Percentiles rank a stretch among this genome's conserved stretches.
Conservation (phyloP, 2,797 vertebrate genomes). For the Sus cebifrons region DNA sequence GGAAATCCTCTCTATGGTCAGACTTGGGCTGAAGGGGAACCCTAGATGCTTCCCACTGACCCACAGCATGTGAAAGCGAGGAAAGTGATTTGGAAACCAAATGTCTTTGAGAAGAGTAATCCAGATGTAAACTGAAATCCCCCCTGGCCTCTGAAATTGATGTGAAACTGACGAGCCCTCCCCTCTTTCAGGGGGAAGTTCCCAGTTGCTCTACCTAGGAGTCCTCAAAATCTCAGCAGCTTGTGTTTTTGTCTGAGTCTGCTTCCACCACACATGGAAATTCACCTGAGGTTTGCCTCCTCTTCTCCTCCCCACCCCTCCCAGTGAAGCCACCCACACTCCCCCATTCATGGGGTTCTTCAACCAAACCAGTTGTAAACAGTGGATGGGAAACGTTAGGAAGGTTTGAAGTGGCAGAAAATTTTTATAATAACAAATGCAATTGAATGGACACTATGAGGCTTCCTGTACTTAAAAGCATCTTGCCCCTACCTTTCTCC, state of each 20-base stretch:
- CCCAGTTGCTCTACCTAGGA: background rate
- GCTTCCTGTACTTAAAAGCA: too few species aligned
- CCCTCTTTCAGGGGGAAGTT: too few species aligned
- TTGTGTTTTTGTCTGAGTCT: background rate
- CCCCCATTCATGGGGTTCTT: background rate
- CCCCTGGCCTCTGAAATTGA: background rate
- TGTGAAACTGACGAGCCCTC: background rate
- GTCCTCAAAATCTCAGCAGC: background rate
- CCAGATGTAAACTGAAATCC: background rate
- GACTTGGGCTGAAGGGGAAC: background rate
- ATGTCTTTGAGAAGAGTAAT: background rate
- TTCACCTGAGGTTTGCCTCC: background rate
- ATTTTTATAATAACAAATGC: background rate
- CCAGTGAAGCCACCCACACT: background rate
- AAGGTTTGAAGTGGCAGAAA: background rate
- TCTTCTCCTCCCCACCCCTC: background rate
- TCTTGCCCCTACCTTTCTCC: background rate
- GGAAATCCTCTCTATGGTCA: background rate
- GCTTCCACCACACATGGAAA: background rate
- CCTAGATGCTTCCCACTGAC: background rate
- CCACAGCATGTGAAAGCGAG: background rate
- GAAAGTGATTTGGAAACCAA: background rate
- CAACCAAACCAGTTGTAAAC: background rate
- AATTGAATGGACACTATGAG: background rate
- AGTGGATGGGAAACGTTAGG: background rate